Percentiles rank a stretch among this genome's conserved stretches.
These are phyloP conservation scores for Salticus scenicus DNA, from an alignment of 2,888 invertebrate species.

Conservation along the genomic window DNA sequence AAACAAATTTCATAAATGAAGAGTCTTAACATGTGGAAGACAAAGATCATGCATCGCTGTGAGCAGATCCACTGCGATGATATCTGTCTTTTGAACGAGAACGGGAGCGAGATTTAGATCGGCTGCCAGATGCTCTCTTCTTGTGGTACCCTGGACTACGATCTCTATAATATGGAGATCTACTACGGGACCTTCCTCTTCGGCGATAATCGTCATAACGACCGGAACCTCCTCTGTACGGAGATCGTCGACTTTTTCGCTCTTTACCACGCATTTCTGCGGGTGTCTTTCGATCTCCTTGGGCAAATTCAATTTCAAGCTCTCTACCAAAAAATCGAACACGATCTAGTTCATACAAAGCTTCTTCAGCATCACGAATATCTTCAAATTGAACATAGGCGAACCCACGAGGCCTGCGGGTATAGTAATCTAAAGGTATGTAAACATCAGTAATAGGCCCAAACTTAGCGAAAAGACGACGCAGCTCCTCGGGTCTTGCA, in stretches of 20 bases:
- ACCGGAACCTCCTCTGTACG: slow-evolving; percentile 45
- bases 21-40: background rate
- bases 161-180: slow-evolving; percentile 66
- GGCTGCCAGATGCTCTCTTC: too few species aligned
- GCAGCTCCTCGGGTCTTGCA: slow-evolving; percentile 77
- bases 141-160: slow-evolving; percentile 52
- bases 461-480: slow-evolving; percentile 77
- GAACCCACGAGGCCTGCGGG: slow-evolving; percentile 77
- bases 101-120: slow-evolving; percentile 66
- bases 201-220: slow-evolving; percentile 52
- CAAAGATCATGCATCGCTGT: slow-evolving; percentile 46
- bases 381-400: slow-evolving; percentile 79
- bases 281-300: slow-evolving; percentile 77
- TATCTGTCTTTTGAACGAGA: slow-evolving; percentile 73
- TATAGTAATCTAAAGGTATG: slow-evolving; percentile 78
- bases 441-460: slow-evolving; percentile 78
- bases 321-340: slow-evolving; percentile 77
- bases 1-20: background rate
- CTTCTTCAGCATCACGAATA: slow-evolving; percentile 78
- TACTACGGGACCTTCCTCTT: slow-evolving; percentile 55
- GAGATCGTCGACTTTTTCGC: slow-evolving; percentile 47
- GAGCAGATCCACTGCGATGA: slow-evolving; percentile 73
- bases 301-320: slow-evolving; percentile 78
- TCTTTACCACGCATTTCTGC: slow-evolving; percentile 70
- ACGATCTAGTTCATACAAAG: slow-evolving; percentile 77